Evolutionary conservation across 2,113 vertebrate species (phyloP).

Genomic region (Irena cyanogastra): DNA sequence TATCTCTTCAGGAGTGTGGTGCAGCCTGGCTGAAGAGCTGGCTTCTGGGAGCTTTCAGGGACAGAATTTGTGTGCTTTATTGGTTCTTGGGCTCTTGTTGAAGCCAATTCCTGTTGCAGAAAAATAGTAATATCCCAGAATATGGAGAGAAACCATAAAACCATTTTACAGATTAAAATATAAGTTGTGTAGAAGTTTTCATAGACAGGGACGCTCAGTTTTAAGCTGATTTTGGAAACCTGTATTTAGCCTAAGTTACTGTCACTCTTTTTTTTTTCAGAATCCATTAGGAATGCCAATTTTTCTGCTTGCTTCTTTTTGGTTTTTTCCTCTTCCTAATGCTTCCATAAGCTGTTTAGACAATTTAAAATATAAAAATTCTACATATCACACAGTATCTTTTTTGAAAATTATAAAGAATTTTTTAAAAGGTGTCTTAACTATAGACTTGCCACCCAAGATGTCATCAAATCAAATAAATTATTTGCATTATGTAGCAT

Average conservation of each 20-base stretch:
- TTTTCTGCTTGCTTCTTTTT: background rate
- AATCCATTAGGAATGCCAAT: background rate
- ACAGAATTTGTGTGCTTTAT: background rate
- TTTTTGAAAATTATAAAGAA: background rate
- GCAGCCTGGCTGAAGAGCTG: background rate
- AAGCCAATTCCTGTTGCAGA: background rate
- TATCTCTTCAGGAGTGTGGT: background rate
- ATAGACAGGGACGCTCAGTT: background rate
- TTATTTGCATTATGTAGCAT: background rate
- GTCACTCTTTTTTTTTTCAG: background rate
- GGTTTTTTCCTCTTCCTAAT: background rate
- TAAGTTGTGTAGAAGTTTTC: background rate
- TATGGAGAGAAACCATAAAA: background rate
- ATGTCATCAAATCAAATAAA: background rate
- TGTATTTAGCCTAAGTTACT: background rate
- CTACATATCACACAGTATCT: background rate
- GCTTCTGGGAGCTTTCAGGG: background rate
- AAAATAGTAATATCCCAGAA: background rate
- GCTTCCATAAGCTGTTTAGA: background rate
- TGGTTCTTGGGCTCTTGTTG: background rate
- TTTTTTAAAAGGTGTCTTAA: background rate
- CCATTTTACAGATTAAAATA: background rate
- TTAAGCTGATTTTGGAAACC: background rate
- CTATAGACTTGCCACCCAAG: background rate
- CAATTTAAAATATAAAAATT: background rate